Evolutionary conservation across 53 echinoderm and acorn worm genomes (phyloP).

Genomic region (Crossaster papposus): DNA sequence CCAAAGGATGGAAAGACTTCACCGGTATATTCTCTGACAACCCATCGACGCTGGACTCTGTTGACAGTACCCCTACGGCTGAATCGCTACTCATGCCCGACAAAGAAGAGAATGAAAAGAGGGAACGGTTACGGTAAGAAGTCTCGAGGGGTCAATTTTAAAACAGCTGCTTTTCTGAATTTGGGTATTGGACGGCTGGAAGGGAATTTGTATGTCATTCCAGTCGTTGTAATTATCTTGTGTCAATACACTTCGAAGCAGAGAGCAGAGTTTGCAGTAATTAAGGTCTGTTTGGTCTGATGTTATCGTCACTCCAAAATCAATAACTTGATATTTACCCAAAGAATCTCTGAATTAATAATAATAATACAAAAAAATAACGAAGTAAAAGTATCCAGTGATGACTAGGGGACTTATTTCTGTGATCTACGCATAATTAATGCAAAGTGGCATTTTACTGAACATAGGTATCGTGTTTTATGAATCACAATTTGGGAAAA

Average conservation of each 20-base stretch:
- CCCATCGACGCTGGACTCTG: constrained; percentile 67
- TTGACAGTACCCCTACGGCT: constrained; percentile 49
- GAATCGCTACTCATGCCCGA: constrained; percentile 84
- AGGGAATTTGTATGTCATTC: not conserved
- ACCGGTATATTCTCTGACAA: constrained; percentile 79
- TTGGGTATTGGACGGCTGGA: not conserved
- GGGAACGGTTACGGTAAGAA: constrained; percentile 85
- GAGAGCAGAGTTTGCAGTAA: not conserved
- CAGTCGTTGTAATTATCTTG: constrained; percentile 3
- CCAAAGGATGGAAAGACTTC: constrained; percentile 90
- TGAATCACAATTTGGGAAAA: no score
- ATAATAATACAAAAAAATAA: not conserved
- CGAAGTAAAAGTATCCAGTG: not conserved
- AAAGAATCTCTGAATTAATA: not conserved
- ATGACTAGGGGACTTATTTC: not conserved
- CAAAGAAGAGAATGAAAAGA: constrained; percentile 50
- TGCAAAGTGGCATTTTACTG: no score
- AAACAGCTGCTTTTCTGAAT: not conserved
- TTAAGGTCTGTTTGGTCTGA: not conserved
- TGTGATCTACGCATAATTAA: no score
- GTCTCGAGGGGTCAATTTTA: no score
- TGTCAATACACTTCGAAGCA: not conserved
- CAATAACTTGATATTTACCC: not conserved
- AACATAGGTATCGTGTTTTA: no score
- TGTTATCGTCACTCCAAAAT: not conserved